These are phyloP conservation scores for Scaeva pyrastri DNA, from an alignment of 2,888 invertebrate genomes.

Conservation along the genomic window DNA sequence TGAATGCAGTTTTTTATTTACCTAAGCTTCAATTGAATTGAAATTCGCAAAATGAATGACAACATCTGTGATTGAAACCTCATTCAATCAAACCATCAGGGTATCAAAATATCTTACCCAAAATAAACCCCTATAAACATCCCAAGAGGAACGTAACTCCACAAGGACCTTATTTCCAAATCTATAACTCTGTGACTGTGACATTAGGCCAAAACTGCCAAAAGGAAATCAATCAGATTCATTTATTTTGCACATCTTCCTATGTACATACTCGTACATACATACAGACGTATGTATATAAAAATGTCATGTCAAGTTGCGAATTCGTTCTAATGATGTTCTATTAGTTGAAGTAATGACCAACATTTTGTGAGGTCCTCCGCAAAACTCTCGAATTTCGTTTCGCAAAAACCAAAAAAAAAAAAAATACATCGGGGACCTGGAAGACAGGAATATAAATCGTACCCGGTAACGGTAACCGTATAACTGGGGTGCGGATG, in stretches of 20 bases:
- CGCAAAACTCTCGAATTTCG: slow-evolving; percentile 67
- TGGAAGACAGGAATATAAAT: too few relatives aligned
- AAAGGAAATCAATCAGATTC: slow-evolving; percentile 44
- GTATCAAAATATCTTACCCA: slow-evolving; percentile 69
- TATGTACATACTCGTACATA: too few relatives aligned
- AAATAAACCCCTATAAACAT: slow-evolving; percentile 54
- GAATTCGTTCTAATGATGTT: slow-evolving; percentile 68
- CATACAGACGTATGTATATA: background rate
- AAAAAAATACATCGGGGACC: too few relatives aligned
- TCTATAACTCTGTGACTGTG: background rate
- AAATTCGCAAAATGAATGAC: slow-evolving; percentile 58
- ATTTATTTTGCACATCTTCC: slow-evolving; percentile 50
- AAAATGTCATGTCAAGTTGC: slow-evolving; percentile 64
- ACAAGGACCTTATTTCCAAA: slow-evolving; percentile 14
- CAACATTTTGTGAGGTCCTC: slow-evolving; percentile 70
- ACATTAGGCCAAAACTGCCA: slow-evolving; percentile 16
- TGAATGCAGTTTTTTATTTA: background rate
- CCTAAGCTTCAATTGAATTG: background rate
- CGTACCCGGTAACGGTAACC: too few relatives aligned
- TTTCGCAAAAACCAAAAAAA: background rate
- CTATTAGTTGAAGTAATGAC: slow-evolving; percentile 67
- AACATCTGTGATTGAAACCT: slow-evolving; percentile 55
- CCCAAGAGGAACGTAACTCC: slow-evolving; percentile 59
- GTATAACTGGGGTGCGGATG: slow-evolving; percentile 40
- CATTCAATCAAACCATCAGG: slow-evolving; percentile 52